Evolutionary conservation across 2,113 vertebrate species (phyloP), one percentile per base, ranked within the genome.

Genomic region (Leptodactylus fuscus): DNA sequence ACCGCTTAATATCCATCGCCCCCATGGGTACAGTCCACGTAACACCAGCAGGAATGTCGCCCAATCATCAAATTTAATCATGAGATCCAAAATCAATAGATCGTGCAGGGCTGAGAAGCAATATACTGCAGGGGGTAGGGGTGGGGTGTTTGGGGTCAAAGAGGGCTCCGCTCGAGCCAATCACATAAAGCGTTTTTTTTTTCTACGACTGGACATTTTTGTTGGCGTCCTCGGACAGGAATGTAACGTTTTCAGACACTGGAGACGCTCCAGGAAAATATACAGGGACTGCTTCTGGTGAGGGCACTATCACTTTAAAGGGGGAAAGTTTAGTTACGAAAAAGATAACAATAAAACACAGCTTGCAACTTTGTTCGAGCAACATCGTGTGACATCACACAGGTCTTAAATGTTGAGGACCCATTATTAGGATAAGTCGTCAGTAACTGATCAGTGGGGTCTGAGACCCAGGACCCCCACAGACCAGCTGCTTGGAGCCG

Each of bases 221-320:
- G 62, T 67, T 67, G 60, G 2, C 22, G 67, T 70, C 34, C 67
- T 22, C 34, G 15, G n/a, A n/a, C n/a, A n/a, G n/a, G n/a, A n/a
- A n/a, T n/a, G n/a, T n/a, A 36, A 20, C 34, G 65, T 69, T 38
- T 38, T 36, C 65, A 69, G 65, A 38, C 65, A 22, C 34, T 69
- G 65, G 65, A 69, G 65, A 73, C 22, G 5, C 46, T 73, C 70
- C 70, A 44, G 70, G 22, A 73, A 46, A 44, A 46, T 13, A 44
- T 44, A 44, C 15, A 46, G 36, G 22, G 22, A 70, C 29, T 16
- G 62, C 22, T 34, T 67, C 62, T 67, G 3, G n/a, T 1, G 67
- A 70, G 7, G 70, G 24, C 24, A 46, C 18, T 44, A 24, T 24
- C 34, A 34, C 38, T 73, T 15, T 4, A 24, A 46, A 46, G 20